Evolutionary conservation across 1,140 invertebrate species (phyloP), one percentile per base, ranked within the genome.

Genomic region (Drosophila ercepeae): DNA sequence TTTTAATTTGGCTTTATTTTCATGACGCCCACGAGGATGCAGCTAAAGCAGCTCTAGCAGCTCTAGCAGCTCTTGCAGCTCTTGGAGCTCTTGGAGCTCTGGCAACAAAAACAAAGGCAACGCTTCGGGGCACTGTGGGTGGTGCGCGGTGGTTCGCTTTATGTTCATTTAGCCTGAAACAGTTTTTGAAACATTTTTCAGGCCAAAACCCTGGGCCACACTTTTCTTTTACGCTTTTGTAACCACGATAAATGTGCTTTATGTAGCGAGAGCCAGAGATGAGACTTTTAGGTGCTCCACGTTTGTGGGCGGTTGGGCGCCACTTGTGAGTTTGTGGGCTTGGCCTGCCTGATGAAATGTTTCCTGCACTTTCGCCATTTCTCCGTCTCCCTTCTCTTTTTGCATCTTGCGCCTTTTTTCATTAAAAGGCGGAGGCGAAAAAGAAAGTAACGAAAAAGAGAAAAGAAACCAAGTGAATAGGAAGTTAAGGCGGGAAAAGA

Each of bases 1-100:
- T 86, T 86, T 86, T 88, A 86, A 86, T 86, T 86, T 86, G 82
- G 81, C 82, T 86, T 86, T 86, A 86, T 88, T 86, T 82, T 86
- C 82, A 76, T 68, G 72, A 46, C 72, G 72, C 72, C 72, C 72
- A 74, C 67, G 63, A 75, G 71, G 79, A 61, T 83, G 70, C 78
- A 46, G 68, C 36, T 7, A 32, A 32, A 32, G 29, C 23, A 27
- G 46, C 58, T 48, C 23, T n/a, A 23, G 70, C 78, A 46, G 68
- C 36, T 7, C 11, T 11, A 32, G 29, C 23, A 27, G 46, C 58
- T 48, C 23, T n/a, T n/a, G n/a, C n/a, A n/a, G n/a, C n/a, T n/a
- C n/a, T n/a, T n/a, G n/a, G n/a, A n/a, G n/a, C n/a, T n/a, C n/a
- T n/a, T n/a, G n/a, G n/a, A 23, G 58, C 46, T 39, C 27, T 25